Evolutionary conservation across 2,797 vertebrate genomes (phyloP), one percentile per base, ranked within the genome.

Genomic region (Rhinoraja longicauda): DNA sequence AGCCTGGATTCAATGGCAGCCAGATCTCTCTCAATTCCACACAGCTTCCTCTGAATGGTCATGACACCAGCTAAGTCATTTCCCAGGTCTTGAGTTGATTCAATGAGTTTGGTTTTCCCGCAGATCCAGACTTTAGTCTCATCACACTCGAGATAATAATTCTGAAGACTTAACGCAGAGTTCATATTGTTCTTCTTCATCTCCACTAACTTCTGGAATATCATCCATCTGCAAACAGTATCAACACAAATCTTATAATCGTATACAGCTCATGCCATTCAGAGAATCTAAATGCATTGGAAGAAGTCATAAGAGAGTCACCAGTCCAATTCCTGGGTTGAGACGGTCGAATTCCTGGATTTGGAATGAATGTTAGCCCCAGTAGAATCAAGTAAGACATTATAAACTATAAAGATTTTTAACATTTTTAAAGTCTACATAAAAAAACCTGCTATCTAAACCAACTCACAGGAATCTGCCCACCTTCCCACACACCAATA

Each of bases 31-130:
- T 99, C 98, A 53, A 99, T 97, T 93, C 99, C 99, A 0, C 97
- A 98, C 29, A 99, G 96, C 94, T 99, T 99, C 95, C 99, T 97
- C 94, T 99, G 99, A 94, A 99, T 98, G 94, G 98, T 97, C 95
- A 99, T 97, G 94, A 99, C 96, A 0, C 98, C 97, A 0, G 97
- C 96, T 93, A 99, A 95, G 95, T 99, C 98, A 26, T 96, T 97
- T 77, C 98, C 97, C 93, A 99, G 95, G 92, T 99, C 97, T 75
- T 98, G 97, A 0, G 97, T 99, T 90, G 99, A 99, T 95, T 98
- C 96, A 8, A 99, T 98, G 0, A 97, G 96, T 1, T 95, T 95
- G 0, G 97, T 98, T 96, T 99, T 99, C 94, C 98, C 96, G 93
- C 93, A 93, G 94, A 99, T 98, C 99, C 99, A 99, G 93, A 97